A percentile compares a stretch with the other conserved stretches of the same genome.
These are phyloP conservation scores for Nothoprocta pentlandii DNA, from an alignment of 2,113 vertebrate genomes.

Conservation along the genomic window DNA sequence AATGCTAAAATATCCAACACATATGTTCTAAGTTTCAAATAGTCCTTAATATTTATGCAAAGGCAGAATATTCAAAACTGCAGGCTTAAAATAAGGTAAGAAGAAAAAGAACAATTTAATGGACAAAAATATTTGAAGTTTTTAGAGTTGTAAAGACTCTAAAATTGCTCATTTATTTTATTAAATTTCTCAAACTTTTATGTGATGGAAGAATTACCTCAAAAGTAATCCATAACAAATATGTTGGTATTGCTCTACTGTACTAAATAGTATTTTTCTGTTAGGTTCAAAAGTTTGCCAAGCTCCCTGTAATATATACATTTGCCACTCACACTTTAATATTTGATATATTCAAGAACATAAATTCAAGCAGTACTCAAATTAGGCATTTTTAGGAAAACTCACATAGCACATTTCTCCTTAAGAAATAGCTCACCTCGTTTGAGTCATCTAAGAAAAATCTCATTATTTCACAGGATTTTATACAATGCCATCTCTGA, in stretches of 20 bases:
- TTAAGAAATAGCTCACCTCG: background rate
- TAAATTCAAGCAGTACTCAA: background rate
- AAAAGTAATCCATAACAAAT: background rate
- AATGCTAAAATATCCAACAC: too few species aligned
- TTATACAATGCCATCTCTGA: background rate
- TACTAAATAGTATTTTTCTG: background rate
- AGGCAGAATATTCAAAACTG: background rate
- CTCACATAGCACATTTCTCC: background rate
- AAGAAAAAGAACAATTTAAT: background rate
- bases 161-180: background rate
- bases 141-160: background rate
- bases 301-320: background rate
- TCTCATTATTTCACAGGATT: background rate
- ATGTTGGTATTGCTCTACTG: too few species aligned
- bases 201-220: background rate
- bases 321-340: background rate
- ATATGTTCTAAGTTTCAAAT: too few species aligned
- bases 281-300: background rate
- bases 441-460: background rate
- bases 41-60: background rate
- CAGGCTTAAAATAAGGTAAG: background rate
- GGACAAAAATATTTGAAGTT: background rate
- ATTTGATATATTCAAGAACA: background rate
- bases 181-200: rapidly evolving
- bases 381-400: background rate